phyloP scores from a whole-genome alignment of 2,888 invertebrate genomes.

The Hypena proboscidalis region DNA sequence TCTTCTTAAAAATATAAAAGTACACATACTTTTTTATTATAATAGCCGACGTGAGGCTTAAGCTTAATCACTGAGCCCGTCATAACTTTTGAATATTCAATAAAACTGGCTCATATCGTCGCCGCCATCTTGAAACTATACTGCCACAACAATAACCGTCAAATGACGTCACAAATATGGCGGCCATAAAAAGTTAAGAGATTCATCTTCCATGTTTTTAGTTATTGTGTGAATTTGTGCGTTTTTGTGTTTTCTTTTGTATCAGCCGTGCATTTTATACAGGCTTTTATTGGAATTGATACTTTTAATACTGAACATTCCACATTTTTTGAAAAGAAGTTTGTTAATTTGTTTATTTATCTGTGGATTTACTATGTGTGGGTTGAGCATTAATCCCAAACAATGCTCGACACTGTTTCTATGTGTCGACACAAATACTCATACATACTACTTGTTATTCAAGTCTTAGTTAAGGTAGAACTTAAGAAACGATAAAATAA shows the following conservation, averaged over 20 bases:
- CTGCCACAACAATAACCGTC: conserved; percentile 37
- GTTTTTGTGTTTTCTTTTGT: conserved; percentile 46
- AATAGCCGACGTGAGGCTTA: conserved; percentile 35
- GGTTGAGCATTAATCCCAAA: conserved; percentile 42
- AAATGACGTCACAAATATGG: conserved; percentile 45
- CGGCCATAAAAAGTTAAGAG: conserved; percentile 38
- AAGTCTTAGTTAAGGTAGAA: conserved; percentile 81
- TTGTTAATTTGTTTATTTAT: conserved; percentile 49
- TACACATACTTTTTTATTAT: conserved; percentile 36
- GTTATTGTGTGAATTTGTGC: conserved; percentile 47
- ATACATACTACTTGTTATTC: conserved; percentile 79
- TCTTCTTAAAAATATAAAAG: conserved; percentile 26
- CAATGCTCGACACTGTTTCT: conserved; percentile 44
- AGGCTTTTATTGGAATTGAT: conserved; percentile 47
- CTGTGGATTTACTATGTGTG: conserved; percentile 41
- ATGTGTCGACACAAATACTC: conserved; percentile 54
- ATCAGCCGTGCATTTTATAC: conserved; percentile 37
- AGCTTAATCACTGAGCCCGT: conserved; percentile 33
- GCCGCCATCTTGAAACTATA: conserved; percentile 42
- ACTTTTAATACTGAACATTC: conserved; percentile 43
- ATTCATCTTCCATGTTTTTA: conserved; percentile 46
- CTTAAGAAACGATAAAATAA: conserved; percentile 83
- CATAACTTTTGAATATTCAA: conserved; percentile 41
- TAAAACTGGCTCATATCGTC: conserved; percentile 29
- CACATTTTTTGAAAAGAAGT: conserved; percentile 41